Conservation (phyloP, 2,113 vertebrate genomes). For the Callionymus lyra region DNA sequence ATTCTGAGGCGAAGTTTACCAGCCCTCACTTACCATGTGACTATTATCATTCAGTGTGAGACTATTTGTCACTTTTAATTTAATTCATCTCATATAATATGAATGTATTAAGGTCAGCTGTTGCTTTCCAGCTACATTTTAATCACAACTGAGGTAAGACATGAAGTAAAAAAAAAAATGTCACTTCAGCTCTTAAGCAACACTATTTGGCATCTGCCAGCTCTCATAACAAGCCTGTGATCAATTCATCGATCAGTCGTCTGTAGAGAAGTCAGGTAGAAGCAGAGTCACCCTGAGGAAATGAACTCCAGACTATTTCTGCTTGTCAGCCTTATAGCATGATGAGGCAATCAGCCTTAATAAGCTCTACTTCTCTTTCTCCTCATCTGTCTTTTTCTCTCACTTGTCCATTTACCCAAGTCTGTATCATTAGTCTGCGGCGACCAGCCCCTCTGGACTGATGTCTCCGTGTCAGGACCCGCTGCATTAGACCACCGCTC, state of each 20-base stretch:
- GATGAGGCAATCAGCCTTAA: slow-evolving; percentile 51
- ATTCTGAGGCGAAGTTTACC: no score
- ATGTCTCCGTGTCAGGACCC: slow-evolving; percentile 51
- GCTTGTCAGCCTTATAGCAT: slow-evolving; percentile 34
- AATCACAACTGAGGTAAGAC: no score
- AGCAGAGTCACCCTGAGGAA: slow-evolving; percentile 49
- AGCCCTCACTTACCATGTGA: no score
- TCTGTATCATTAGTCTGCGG: slow-evolving; percentile 58
- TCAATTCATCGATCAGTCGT: slow-evolving; percentile 60
- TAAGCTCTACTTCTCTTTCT: slow-evolving; percentile 21
- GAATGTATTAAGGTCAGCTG: no score
- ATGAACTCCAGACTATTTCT: slow-evolving; percentile 44
- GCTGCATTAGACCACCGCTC: slow-evolving; percentile 41
- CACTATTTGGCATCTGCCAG: slow-evolving; percentile 25
- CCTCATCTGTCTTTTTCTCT: slow-evolving; percentile 15
- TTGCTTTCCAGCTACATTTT: no score
- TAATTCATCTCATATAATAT: no score
- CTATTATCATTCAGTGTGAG: no score
- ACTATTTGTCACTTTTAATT: no score
- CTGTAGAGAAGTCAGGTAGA: slow-evolving; percentile 33
- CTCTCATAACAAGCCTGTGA: slow-evolving; percentile 52
- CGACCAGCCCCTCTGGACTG: slow-evolving; percentile 38
- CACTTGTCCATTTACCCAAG: slow-evolving; percentile 51
- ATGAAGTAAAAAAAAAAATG: slow-evolving; percentile 14
- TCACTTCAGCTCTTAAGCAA: slow-evolving; percentile 23